Evolutionary conservation across 2,113 vertebrate species (phyloP).

Genomic region (Zosterops hypoxanthus): DNA sequence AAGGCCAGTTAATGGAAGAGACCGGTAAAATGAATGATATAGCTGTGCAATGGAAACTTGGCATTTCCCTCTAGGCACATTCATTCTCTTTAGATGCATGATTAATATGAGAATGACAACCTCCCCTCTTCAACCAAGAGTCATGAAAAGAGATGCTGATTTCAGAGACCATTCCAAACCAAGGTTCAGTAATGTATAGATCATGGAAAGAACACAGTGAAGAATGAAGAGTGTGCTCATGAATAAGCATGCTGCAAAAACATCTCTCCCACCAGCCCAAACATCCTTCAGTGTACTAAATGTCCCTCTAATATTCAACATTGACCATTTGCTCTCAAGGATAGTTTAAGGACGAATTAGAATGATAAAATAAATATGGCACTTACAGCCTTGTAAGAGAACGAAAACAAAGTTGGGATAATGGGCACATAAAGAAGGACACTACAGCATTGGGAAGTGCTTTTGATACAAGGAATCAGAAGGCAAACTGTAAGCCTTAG

Average conservation of each 20-base stretch:
- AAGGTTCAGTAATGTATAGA: background rate
- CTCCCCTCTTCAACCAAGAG: background rate
- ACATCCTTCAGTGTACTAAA: background rate
- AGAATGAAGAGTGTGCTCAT: background rate
- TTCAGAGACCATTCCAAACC: background rate
- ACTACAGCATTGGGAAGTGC: background rate
- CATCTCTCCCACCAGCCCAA: background rate
- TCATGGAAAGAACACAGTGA: background rate
- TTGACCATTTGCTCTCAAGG: background rate
- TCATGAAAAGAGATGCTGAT: background rate
- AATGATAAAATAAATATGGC: background rate
- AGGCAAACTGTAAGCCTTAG: background rate
- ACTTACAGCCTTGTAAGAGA: background rate
- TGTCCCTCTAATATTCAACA: background rate
- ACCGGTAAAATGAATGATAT: background rate
- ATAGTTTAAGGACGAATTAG: background rate
- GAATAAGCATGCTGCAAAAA: background rate
- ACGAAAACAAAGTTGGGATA: background rate
- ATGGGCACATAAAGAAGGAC: background rate
- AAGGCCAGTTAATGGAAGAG: background rate
- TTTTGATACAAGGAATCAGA: background rate
- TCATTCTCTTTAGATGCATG: background rate
- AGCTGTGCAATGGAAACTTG: background rate
- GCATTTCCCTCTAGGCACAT: background rate
- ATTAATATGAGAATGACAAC: background rate